Percentiles rank a stretch among this genome's conserved stretches.
These are phyloP conservation scores for Dermatophagoides farinae DNA, from an alignment of 1,140 invertebrate species.

Conservation along the genomic window DNA sequence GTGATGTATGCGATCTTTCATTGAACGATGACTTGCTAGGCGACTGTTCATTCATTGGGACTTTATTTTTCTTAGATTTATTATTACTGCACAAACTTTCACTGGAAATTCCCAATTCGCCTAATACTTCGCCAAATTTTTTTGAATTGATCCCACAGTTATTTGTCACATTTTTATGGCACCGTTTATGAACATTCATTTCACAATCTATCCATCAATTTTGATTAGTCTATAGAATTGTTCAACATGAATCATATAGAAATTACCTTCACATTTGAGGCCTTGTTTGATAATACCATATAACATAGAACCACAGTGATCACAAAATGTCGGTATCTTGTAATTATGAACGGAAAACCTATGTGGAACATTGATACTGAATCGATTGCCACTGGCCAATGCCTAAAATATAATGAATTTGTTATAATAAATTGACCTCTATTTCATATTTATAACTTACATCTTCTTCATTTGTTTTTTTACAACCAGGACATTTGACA, in stretches of 20 bases:
- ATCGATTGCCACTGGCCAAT: conserved; percentile 45
- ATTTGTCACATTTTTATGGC: conserved; percentile 96
- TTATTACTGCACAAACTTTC: conserved; percentile 36
- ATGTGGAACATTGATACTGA: conserved; percentile 96
- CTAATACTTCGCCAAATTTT: conserved; percentile 76
- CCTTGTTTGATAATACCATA: conserved; percentile 94
- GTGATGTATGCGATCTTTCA: conserved; percentile 19
- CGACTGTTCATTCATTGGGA: conserved; percentile 25
- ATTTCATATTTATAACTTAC: conserved; percentile 19
- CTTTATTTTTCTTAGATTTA: conserved; percentile 17
- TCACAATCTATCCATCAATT: conserved; percentile 45
- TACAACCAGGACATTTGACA: conserved; percentile 86
- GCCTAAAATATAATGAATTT: conserved; percentile 10
- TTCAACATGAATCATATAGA: background rate
- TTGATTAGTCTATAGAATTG: conserved; percentile 1
- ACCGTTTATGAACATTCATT: conserved; percentile 96
- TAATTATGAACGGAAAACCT: conserved; percentile 66
- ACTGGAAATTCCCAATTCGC: conserved; percentile 70
- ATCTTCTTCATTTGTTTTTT: conserved; percentile 38
- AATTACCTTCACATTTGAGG: conserved; percentile 76
- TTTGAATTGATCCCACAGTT: conserved; percentile 97
- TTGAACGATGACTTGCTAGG: conserved; percentile 20
- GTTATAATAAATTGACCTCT: conserved; percentile 1
- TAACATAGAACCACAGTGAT: conserved; percentile 89
- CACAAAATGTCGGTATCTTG: conserved; percentile 95